Percentiles rank a stretch among this genome's conserved stretches.
These are phyloP conservation scores for Oreotrochilus melanogaster DNA, from an alignment of 2,113 vertebrate species.

Conservation along the genomic window DNA sequence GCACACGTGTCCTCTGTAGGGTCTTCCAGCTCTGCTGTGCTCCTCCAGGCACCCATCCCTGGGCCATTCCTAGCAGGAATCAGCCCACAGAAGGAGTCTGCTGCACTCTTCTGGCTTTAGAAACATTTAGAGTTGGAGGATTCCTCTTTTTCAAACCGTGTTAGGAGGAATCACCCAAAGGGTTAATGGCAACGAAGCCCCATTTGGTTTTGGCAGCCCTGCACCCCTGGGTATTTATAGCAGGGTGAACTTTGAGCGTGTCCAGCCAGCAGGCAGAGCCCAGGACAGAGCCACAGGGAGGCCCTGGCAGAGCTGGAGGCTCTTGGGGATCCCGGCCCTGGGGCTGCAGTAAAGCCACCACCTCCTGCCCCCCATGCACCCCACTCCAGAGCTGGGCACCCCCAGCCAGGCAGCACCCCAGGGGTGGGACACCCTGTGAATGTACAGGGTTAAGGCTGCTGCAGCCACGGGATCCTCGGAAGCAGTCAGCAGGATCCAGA, in stretches of 20 bases:
- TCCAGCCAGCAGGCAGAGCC: background rate
- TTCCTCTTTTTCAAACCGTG: fast-evolving
- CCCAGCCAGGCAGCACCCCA: fast-evolving
- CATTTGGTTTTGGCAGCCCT: background rate
- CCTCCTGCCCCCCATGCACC: fast-evolving
- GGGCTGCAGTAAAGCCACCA: background rate
- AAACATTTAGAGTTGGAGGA: background rate
- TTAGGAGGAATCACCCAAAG: background rate
- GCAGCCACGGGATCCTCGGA: fast-evolving
- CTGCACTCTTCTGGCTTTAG: conserved; percentile 48
- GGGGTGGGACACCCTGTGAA: background rate
- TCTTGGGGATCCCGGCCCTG: fast-evolving
- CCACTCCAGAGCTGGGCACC: background rate
- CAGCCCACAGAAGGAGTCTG: background rate
- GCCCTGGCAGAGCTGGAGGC: background rate
- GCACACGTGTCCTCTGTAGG: fast-evolving
- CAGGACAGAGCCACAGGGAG: background rate
- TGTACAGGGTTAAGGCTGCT: fast-evolving
- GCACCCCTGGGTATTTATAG: conserved; percentile 54
- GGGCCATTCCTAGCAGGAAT: background rate
- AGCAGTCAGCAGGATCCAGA: fast-evolving
- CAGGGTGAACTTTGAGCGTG: conserved; percentile 63
- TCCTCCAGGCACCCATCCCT: background rate
- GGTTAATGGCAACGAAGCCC: conserved; percentile 36
- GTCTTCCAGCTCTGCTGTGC: fast-evolving